phyloP scores from a whole-genome alignment of 2,113 vertebrate genomes.

The Dasyprocta punctata region DNA sequence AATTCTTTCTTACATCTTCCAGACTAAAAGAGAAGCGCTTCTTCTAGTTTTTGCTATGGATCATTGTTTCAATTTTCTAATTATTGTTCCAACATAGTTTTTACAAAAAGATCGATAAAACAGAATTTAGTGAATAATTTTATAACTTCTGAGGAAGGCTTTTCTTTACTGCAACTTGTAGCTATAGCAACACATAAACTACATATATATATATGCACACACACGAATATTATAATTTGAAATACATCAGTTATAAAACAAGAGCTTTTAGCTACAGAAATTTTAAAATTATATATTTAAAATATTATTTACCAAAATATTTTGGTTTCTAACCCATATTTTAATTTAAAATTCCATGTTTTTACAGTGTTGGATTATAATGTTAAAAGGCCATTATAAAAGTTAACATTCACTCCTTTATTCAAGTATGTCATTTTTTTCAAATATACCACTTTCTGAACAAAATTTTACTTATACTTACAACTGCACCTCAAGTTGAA shows the following conservation, averaged over 20 bases:
- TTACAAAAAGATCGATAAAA: background rate
- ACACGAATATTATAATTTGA: background rate
- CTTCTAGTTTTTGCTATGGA: slow-evolving; percentile 4
- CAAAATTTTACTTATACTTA: slow-evolving; percentile 37
- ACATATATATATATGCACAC: background rate
- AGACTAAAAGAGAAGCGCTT: background rate
- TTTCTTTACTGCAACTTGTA: background rate
- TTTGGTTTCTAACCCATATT: slow-evolving; percentile 16
- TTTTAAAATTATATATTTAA: slow-evolving; percentile 7
- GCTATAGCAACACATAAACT: background rate
- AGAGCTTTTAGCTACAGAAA: background rate
- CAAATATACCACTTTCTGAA: slow-evolving; percentile 32
- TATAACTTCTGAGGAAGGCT: slow-evolving; percentile 40
- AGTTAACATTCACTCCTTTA: slow-evolving; percentile 41
- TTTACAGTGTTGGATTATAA: slow-evolving; percentile 18
- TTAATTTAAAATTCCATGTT: slow-evolving; percentile 21
- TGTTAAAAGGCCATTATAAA: background rate
- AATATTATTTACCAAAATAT: background rate
- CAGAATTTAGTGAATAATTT: slow-evolving; percentile 1
- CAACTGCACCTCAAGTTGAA: background rate
- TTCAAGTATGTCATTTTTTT: slow-evolving; percentile 36
- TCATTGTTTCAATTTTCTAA: background rate
- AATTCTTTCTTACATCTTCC: background rate
- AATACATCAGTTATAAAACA: background rate
- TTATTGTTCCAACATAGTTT: background rate